Conservation (phyloP, 2,797 vertebrate genomes). For the Alectoris magna region DNA sequence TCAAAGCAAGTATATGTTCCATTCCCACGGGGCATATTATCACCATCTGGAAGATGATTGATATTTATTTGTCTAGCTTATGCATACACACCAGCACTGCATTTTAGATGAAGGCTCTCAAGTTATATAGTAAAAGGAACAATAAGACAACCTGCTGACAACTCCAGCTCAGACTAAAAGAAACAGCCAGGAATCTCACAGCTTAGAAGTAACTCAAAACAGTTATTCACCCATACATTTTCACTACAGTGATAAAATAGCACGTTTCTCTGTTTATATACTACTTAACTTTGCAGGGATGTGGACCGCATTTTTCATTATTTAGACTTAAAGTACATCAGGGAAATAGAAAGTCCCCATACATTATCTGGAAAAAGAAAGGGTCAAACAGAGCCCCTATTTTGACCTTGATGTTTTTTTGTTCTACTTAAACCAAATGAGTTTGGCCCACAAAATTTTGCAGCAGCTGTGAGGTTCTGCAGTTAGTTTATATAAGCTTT, state of each 20-base stretch:
- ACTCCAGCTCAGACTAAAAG: slow-evolving; percentile 42
- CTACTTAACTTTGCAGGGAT: neutral
- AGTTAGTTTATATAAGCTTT: slow-evolving; percentile 69
- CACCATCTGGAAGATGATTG: slow-evolving; percentile 47
- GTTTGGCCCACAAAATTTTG: slow-evolving; percentile 45
- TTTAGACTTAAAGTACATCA: neutral
- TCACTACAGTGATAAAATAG: slow-evolving; percentile 32
- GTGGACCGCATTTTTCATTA: neutral
- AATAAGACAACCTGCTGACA: slow-evolving; percentile 68
- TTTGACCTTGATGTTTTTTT: slow-evolving; percentile 34
- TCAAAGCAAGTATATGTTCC: neutral
- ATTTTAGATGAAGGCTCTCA: slow-evolving; percentile 38
- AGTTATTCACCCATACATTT: slow-evolving; percentile 32
- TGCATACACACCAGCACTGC: neutral
- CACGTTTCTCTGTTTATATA: slow-evolving; percentile 25
- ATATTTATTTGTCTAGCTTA: slow-evolving; percentile 60
- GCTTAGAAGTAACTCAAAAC: slow-evolving; percentile 46
- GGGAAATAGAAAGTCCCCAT: neutral
- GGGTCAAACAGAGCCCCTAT: neutral
- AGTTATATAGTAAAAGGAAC: slow-evolving; percentile 49
- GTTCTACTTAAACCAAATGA: slow-evolving; percentile 45
- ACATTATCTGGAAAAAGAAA: neutral
- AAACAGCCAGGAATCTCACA: slow-evolving; percentile 37
- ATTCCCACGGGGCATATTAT: slow-evolving; percentile 36
- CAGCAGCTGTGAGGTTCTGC: slow-evolving; percentile 64